Base-by-base conservation (phyloP, 2,888 invertebrate genomes). In the Cabera pusaria region DNA sequence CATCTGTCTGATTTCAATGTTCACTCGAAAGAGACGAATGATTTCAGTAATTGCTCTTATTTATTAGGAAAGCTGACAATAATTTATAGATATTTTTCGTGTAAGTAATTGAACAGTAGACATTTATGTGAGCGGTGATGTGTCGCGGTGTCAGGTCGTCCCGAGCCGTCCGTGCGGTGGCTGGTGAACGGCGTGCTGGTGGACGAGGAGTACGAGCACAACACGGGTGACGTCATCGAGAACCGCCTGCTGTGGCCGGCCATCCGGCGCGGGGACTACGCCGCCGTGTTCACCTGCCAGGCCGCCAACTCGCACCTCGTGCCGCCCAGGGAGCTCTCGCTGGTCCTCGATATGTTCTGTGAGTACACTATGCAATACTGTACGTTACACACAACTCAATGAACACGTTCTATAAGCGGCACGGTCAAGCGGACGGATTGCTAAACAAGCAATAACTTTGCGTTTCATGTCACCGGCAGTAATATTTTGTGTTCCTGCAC, bases 201-300 rank as follows among this genome's bases (percentile, higher is more conserved):
- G 22, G 96, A 96, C 76, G 95, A 95, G 66, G 93, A 95, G 74
- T 94, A 94, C 68, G 95, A 96, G 65, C 94, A 95, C 80, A 95
- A 94, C 75, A 94, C 94, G 4, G 95, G 95, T 8, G 95, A 96
- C 80, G 95, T 96, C 29, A 96, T 96, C 61, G 96, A 96, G 81
- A 96, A 96, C 86, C 91, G 94, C 60, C 91, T 94, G 53, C 89
- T 92, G 33, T 93, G 95, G 93, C 93, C 93, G 27, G 91, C 93
- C 25, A 92, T 96, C 50, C 90, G 93, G 37, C 90, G 97, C 39
- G 92, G 93, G 11, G 95, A 96, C 88, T 92, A 96, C 63, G 95
- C 96, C 58, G 93, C 95, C 8, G 93, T 95, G 52, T 96, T 96
- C 87, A 96, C 95, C 37, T 97, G 97, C 72, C 95, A 96, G 75